Percentiles rank a stretch among this genome's conserved stretches.
Evolutionary conservation across 2,797 vertebrate genomes (phyloP).

Genomic region (Ctenopoma multispine): DNA sequence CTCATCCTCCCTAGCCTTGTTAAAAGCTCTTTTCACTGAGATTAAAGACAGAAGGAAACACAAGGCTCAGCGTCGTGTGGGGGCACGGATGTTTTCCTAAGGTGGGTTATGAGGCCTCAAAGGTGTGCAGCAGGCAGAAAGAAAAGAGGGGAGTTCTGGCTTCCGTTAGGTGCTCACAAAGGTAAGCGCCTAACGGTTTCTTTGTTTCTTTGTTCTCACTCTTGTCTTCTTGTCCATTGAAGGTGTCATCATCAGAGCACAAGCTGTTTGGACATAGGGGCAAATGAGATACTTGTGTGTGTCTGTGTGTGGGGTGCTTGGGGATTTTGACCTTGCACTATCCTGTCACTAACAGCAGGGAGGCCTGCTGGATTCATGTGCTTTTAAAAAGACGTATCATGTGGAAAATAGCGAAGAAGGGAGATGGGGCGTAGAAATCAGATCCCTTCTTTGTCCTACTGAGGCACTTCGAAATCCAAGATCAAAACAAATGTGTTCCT

Average conservation of each 20-base stretch:
- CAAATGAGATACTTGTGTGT: slow-evolving; percentile 36
- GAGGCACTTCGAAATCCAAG: slow-evolving; percentile 46
- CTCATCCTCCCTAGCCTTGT: slow-evolving; percentile 71
- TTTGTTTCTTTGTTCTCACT: slow-evolving; percentile 49
- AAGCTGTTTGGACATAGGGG: slow-evolving; percentile 51
- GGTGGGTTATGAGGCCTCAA: slow-evolving; percentile 78
- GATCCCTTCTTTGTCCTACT: slow-evolving; percentile 12
- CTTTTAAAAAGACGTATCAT: slow-evolving; percentile 19
- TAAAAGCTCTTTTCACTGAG: slow-evolving; percentile 83
- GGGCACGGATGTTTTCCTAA: slow-evolving; percentile 86
- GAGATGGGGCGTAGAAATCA: not conserved
- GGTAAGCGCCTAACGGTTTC: slow-evolving; percentile 33
- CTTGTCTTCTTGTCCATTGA: slow-evolving; percentile 40
- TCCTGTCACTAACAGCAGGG: slow-evolving; percentile 30
- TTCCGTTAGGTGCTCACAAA: slow-evolving; percentile 66
- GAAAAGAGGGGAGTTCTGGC: slow-evolving; percentile 45
- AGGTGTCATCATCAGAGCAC: slow-evolving; percentile 48
- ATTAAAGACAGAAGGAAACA: slow-evolving; percentile 82
- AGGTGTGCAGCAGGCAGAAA: slow-evolving; percentile 69
- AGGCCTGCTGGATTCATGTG: slow-evolving; percentile 12
- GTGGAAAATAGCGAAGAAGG: slow-evolving; percentile 10
- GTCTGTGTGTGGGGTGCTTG: slow-evolving; percentile 29
- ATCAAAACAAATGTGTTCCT: slow-evolving; percentile 53
- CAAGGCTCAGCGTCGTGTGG: slow-evolving; percentile 76
- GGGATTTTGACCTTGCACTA: slow-evolving; percentile 64